Percentiles rank a stretch among this genome's conserved stretches.
phyloP scores from a whole-genome alignment of 2,113 vertebrate species.

The Callaeas wilsoni region DNA sequence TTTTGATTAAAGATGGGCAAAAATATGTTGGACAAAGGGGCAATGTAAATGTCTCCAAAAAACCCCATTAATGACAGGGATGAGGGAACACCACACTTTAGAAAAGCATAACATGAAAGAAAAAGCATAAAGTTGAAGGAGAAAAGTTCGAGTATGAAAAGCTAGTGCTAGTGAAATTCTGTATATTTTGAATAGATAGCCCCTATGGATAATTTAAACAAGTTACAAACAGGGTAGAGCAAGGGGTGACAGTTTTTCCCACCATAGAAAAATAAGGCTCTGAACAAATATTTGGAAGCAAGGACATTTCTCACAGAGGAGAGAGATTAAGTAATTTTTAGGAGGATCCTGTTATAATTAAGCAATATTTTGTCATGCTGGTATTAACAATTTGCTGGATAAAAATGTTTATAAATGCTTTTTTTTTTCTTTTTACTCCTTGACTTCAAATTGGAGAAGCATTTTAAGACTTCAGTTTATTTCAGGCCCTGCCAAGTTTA shows the following conservation, averaged over 20 bases:
- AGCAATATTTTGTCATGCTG: background rate
- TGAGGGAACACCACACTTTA: background rate
- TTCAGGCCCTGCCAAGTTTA: background rate
- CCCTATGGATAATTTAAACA: background rate
- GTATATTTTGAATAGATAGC: background rate
- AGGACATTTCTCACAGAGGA: background rate
- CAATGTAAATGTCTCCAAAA: background rate
- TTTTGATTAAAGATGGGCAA: background rate
- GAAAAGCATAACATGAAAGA: background rate
- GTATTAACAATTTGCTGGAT: background rate
- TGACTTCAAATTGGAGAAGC: background rate
- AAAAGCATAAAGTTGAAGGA: background rate
- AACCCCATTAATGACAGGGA: background rate
- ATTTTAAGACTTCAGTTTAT: background rate
- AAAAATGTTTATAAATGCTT: background rate
- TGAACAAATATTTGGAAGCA: background rate
- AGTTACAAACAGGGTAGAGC: background rate
- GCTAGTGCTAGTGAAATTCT: background rate
- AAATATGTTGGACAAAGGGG: background rate
- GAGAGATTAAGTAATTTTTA: background rate
- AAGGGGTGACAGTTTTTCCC: background rate
- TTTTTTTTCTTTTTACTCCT: background rate
- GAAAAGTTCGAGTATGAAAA: background rate
- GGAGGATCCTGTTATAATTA: background rate
- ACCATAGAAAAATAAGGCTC: background rate